These are phyloP conservation scores for Mythimna impura DNA, from an alignment of 2,888 invertebrate genomes.

Conservation along the genomic window DNA sequence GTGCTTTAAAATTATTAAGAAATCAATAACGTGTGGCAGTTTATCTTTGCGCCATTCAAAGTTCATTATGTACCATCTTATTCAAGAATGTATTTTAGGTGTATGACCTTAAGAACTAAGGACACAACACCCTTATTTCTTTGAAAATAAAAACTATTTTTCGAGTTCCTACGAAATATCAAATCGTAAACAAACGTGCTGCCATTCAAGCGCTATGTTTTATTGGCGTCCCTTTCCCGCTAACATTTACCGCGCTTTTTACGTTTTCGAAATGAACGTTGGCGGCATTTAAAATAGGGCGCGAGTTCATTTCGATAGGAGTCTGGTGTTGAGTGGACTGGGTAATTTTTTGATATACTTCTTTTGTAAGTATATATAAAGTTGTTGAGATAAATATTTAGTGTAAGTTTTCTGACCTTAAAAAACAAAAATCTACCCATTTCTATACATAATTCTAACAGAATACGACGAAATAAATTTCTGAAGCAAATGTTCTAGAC, in stretches of 20 bases:
- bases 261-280: constrained; percentile 86
- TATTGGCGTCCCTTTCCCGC: constrained; percentile 89
- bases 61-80: constrained; percentile 28
- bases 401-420: constrained; percentile 57
- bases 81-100: constrained; percentile 79
- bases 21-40: background rate
- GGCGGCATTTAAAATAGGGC: constrained; percentile 89
- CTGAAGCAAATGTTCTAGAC: constrained; percentile 84
- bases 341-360: constrained; percentile 89
- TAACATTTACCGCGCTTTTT: constrained; percentile 88
- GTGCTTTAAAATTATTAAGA: background rate
- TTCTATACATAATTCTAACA: constrained; percentile 72
- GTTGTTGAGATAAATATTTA: constrained; percentile 73
- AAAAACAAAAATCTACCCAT: constrained; percentile 68
- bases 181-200: constrained; percentile 89
- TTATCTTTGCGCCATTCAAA: constrained; percentile 16
- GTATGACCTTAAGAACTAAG: constrained; percentile 76
- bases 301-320: constrained; percentile 87
- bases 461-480: constrained; percentile 80
- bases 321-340: constrained; percentile 84
- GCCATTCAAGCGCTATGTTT: constrained; percentile 87
- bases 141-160: constrained; percentile 88
- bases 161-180: constrained; percentile 81
- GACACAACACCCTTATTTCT: constrained; percentile 80
- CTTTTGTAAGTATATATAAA: constrained; percentile 78